Evolutionary conservation across 2,888 invertebrate species (phyloP).

Genomic region (Drosophila limbata): DNA sequence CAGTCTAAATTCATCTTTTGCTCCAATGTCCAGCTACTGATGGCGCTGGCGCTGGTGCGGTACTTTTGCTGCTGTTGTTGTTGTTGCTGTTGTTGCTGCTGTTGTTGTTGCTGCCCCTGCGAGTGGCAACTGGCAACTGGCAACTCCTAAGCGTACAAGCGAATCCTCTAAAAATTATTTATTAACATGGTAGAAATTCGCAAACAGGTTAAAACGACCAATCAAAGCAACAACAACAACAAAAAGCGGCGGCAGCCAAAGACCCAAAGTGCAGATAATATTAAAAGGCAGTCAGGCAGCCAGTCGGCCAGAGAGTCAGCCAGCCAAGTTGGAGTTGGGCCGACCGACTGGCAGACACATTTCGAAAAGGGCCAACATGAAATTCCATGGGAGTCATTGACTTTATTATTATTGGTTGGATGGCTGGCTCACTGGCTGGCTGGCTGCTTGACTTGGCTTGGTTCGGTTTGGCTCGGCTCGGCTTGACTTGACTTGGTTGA

Average conservation of each 20-base stretch:
- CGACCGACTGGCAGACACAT: conserved; percentile 73
- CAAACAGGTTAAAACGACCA: conserved; percentile 84
- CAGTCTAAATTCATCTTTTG: conserved; percentile 20
- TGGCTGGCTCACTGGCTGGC: conserved; percentile 33
- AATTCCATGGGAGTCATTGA: conserved; percentile 84
- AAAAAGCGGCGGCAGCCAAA: conserved; percentile 69
- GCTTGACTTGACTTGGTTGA: conserved; percentile 53
- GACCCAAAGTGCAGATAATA: conserved; percentile 78
- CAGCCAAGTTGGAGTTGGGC: conserved; percentile 47
- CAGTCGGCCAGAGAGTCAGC: conserved; percentile 38
- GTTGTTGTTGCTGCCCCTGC: conserved; percentile 32
- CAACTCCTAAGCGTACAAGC: conserved; percentile 46
- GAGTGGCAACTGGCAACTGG: conserved; percentile 46
- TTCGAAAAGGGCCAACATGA: conserved; percentile 80
- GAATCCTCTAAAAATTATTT: conserved; percentile 84
- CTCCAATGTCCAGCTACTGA: conserved; percentile 42
- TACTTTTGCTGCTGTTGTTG: conserved; percentile 34
- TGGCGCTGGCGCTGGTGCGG: conserved; percentile 45
- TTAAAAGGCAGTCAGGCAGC: conserved; percentile 73
- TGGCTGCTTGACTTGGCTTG: conserved; percentile 26
- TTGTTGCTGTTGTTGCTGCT: conserved; percentile 22
- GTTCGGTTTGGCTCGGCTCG: conserved; percentile 34
- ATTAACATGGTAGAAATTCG: conserved; percentile 83
- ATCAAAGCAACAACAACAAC: conserved; percentile 73
- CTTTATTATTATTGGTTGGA: conserved; percentile 74